phyloP scores from a whole-genome alignment of 2,113 vertebrate species.

The Nanorana parkeri region DNA sequence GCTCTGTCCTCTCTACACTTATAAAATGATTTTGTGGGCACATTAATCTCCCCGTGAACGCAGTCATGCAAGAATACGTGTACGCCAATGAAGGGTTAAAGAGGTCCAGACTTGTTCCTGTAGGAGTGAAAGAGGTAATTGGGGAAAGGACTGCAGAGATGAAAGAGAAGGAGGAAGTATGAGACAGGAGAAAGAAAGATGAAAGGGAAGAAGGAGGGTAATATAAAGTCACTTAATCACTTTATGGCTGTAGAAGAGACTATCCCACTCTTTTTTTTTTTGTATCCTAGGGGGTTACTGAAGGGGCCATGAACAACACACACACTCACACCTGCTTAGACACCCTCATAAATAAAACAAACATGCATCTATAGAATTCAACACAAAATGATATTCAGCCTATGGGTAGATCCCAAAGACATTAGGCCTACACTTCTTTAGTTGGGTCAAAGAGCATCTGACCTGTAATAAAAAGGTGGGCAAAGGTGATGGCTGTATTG shows the following conservation, averaged over 20 bases:
- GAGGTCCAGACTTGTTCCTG: conserved; percentile 40
- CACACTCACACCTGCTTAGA: conserved; percentile 36
- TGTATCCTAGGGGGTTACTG: conserved; percentile 32
- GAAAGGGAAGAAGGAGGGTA: conserved; percentile 50
- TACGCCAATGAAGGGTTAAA: conserved; percentile 30
- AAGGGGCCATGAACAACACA: conserved; percentile 10
- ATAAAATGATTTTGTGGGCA: conserved; percentile 28
- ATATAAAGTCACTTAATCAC: conserved; percentile 49
- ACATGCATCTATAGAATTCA: conserved; percentile 4
- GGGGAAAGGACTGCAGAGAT: conserved; percentile 42
- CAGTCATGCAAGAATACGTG: neutral
- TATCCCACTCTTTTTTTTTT: conserved; percentile 16
- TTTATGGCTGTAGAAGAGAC: conserved; percentile 48
- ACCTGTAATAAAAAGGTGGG: neutral
- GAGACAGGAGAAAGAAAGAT: conserved; percentile 40
- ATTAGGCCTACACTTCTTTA: neutral
- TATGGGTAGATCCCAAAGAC: neutral
- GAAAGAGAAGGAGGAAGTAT: conserved; percentile 44
- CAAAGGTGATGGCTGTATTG: neutral
- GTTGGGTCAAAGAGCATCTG: conserved; percentile 3
- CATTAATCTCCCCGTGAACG: conserved; percentile 30
- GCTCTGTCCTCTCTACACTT: neutral
- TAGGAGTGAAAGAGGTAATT: conserved; percentile 45
- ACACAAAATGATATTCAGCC: neutral
- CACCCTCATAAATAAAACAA: conserved; percentile 13